phyloP scores from a whole-genome alignment of 1,140 invertebrate species.

The Grapholita molesta region DNA sequence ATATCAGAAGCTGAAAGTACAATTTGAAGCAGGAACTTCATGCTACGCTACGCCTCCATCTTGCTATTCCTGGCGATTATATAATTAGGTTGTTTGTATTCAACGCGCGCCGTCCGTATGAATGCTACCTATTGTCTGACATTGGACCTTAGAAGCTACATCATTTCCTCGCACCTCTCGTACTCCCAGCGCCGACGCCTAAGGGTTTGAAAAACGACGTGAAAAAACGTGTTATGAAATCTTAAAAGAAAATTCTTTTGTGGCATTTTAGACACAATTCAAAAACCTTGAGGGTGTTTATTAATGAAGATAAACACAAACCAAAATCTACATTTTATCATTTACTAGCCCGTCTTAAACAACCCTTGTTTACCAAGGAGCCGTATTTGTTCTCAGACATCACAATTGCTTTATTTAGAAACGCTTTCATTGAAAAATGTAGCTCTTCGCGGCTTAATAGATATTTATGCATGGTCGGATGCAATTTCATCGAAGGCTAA shows the following conservation, averaged over 20 bases:
- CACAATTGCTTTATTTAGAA: constrained; percentile 49
- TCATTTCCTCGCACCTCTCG: constrained; percentile 68
- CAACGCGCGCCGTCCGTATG: constrained; percentile 60
- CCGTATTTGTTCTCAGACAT: constrained; percentile 54
- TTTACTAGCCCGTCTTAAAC: constrained; percentile 44
- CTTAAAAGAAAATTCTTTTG: constrained; percentile 35
- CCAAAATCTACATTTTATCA: constrained; percentile 41
- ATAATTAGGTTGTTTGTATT: constrained; percentile 74
- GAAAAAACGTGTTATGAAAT: constrained; percentile 51
- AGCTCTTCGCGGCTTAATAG: constrained; percentile 68
- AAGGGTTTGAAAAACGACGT: constrained; percentile 35
- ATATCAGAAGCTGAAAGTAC: constrained; percentile 37
- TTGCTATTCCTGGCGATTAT: constrained; percentile 36
- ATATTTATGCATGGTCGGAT: constrained; percentile 71
- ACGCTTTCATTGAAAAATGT: constrained; percentile 69
- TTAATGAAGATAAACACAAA: constrained; percentile 30
- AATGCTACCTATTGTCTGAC: constrained; percentile 76
- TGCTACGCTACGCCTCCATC: constrained; percentile 51
- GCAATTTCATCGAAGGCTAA: constrained; percentile 61
- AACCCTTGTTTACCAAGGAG: constrained; percentile 61
- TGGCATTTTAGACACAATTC: constrained; percentile 9
- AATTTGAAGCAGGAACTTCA: constrained; percentile 33
- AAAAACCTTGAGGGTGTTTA: constrained; percentile 11
- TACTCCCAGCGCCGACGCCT: constrained; percentile 25
- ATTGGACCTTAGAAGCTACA: constrained; percentile 74